Evolutionary conservation across 1,140 invertebrate genomes (phyloP).

Genomic region (Druon quercuslanigerum): DNA sequence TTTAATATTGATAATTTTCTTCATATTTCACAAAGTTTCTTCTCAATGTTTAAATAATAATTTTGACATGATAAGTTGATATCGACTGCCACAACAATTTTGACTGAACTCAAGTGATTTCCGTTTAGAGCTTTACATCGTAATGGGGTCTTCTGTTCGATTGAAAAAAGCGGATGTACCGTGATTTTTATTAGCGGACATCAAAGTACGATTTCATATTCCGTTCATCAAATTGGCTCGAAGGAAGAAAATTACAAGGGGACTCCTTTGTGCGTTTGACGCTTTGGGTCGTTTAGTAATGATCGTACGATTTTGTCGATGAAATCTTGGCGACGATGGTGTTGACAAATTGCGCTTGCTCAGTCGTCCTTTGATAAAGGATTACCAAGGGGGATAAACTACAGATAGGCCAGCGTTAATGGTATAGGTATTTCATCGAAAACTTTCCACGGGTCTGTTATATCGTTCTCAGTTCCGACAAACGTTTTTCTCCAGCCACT

Average conservation of each 20-base stretch:
- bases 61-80: too few relatives aligned
- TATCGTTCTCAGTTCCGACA: conserved; percentile 47
- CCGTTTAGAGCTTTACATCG: background rate
- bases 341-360: conserved; percentile 59
- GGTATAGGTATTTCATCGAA: conserved; percentile 52
- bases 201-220: conserved; percentile 41
- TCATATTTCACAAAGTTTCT: too few relatives aligned
- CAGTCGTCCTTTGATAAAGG: conserved; percentile 52
- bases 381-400: conserved; percentile 48
- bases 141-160: background rate
- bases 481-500: conserved; percentile 35
- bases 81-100: too few relatives aligned
- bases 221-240: conserved; percentile 27
- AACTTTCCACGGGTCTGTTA: conserved; percentile 49
- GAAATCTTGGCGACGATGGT: conserved; percentile 48
- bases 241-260: conserved; percentile 3
- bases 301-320: conserved; percentile 48
- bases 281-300: conserved; percentile 42
- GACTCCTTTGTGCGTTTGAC: conserved; percentile 36
- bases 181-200: conserved; percentile 49
- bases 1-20: too few relatives aligned
- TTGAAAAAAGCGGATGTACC: conserved; percentile 18
- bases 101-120: background rate
- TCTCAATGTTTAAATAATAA: too few relatives aligned
- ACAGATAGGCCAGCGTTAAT: conserved; percentile 46